These are phyloP conservation scores for Scaptomyza tumidula DNA, from an alignment of 2,888 invertebrate species.

Conservation along the genomic window DNA sequence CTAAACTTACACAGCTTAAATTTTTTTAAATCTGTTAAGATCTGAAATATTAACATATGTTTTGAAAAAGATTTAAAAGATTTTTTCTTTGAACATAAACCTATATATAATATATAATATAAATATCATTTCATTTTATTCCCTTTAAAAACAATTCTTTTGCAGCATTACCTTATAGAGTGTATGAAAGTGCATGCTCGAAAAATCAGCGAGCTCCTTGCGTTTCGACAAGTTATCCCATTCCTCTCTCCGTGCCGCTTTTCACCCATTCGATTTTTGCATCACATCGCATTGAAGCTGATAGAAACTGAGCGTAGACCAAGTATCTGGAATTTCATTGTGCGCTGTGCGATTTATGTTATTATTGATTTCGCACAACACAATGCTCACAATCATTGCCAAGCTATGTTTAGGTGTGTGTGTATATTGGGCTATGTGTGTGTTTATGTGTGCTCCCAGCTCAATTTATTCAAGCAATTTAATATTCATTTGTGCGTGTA, in stretches of 20 bases:
- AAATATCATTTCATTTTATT: no score
- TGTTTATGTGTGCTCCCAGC: constrained; percentile 29
- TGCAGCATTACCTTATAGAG: neutral
- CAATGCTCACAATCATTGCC: constrained; percentile 65
- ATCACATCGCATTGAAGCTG: constrained; percentile 30
- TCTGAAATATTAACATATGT: no score
- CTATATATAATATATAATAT: no score
- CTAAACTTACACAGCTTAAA: no score
- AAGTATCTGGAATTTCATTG: constrained; percentile 65
- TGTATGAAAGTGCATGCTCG: constrained; percentile 33
- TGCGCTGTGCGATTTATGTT: constrained; percentile 72
- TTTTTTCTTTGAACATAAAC: no score
- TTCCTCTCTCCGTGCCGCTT: neutral
- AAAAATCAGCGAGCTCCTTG: constrained; percentile 19
- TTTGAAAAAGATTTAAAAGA: no score
- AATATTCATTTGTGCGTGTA: constrained; percentile 80
- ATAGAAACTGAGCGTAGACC: constrained; percentile 42
- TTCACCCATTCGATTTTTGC: constrained; percentile 27
- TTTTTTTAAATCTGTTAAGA: no score
- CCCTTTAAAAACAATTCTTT: neutral
- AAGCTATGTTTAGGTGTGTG: constrained; percentile 3
- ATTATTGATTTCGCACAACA: constrained; percentile 74
- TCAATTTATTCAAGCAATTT: constrained; percentile 78
- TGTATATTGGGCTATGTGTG: constrained; percentile 11
- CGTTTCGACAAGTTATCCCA: constrained; percentile 1